phyloP scores from a whole-genome alignment of 2,113 vertebrate genomes.

The Speoplatyrhinus poulsoni region DNA sequence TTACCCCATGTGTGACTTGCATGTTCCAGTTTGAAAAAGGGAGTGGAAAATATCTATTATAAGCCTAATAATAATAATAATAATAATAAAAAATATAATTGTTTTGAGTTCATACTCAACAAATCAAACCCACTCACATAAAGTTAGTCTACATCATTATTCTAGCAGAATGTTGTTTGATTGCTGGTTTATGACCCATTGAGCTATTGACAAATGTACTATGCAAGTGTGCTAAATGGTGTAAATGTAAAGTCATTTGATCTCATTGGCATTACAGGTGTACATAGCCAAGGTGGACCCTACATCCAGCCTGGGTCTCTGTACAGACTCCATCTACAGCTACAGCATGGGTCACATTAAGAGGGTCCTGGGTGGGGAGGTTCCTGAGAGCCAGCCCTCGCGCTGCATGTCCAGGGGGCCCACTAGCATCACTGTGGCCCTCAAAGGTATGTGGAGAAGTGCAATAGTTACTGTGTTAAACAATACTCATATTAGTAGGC shows the following conservation, averaged over 20 bases:
- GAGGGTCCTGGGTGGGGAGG: constrained; percentile 85
- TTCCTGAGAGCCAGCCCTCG: constrained; percentile 84
- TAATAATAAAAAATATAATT: too few relatives aligned
- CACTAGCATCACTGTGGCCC: constrained; percentile 78
- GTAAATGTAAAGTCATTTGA: not conserved
- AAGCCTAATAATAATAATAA: not conserved
- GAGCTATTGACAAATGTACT: not conserved
- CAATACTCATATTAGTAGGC: not conserved
- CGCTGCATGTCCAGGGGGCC: constrained; percentile 83
- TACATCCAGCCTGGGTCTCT: constrained; percentile 87
- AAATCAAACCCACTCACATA: too few relatives aligned
- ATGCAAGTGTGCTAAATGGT: too few relatives aligned
- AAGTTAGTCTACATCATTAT: not conserved
- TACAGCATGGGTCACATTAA: constrained; percentile 92
- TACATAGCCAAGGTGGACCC: constrained; percentile 94
- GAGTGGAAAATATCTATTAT: not conserved
- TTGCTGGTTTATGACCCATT: too few relatives aligned
- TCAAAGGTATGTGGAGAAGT: constrained; percentile 84
- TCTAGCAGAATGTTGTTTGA: too few relatives aligned
- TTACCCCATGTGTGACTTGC: not conserved
- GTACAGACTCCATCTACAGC: constrained; percentile 89
- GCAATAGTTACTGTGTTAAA: not conserved
- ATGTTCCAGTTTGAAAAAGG: not conserved
- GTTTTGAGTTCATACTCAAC: too few relatives aligned
- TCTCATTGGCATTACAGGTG: constrained; percentile 73